Percentiles rank a stretch among this genome's conserved stretches.
phyloP scores from a whole-genome alignment of 2,113 vertebrate genomes.

The Sinocyclocheilus rhinocerous region DNA sequence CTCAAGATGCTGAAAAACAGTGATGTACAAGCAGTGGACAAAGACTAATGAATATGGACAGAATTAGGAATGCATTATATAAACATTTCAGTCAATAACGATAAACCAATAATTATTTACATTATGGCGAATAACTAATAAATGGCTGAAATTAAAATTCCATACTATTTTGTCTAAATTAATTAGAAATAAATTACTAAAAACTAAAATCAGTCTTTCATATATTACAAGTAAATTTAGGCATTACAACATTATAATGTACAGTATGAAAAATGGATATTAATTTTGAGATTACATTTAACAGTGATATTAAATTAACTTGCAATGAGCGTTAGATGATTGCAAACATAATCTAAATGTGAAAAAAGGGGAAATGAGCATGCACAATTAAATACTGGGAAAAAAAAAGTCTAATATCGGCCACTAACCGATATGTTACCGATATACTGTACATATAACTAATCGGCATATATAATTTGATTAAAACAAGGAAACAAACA shows the following conservation, averaged over 20 bases:
- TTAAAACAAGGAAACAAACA: neutral
- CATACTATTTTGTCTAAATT: neutral
- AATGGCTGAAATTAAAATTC: neutral
- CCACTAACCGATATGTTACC: neutral
- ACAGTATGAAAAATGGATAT: neutral
- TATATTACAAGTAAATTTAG: neutral
- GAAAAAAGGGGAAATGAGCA: neutral
- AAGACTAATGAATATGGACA: too few species aligned
- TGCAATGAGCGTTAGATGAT: neutral
- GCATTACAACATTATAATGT: neutral
- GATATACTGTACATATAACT: neutral
- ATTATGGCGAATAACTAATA: neutral
- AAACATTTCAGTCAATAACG: too few species aligned
- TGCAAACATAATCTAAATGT: neutral
- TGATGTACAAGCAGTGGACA: too few species aligned
- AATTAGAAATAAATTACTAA: conserved; percentile 2
- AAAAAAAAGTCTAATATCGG: neutral
- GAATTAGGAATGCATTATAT: too few species aligned
- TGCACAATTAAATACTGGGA: neutral
- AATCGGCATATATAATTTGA: neutral
- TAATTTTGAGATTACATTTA: neutral
- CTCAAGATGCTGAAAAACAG: too few species aligned
- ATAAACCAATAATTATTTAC: neutral
- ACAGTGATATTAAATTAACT: neutral
- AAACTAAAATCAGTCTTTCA: neutral